Percentiles rank a stretch among this genome's conserved stretches.
Evolutionary conservation across 2,888 invertebrate genomes (phyloP).

Genomic region (Epicampocera succincta): DNA sequence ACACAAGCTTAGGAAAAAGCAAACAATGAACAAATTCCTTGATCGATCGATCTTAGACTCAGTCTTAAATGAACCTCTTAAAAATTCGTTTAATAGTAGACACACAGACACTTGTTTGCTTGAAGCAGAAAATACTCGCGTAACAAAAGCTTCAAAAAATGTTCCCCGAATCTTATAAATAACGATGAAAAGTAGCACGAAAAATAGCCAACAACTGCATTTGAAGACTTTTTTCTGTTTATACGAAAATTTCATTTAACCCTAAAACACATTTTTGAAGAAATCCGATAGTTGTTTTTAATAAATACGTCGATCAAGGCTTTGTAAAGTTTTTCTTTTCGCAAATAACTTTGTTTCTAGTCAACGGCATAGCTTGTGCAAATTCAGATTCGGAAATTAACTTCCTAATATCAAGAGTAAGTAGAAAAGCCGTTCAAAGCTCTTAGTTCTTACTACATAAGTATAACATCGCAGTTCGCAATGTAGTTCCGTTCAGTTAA

Average conservation of each 20-base stretch:
- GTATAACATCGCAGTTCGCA: too few species aligned
- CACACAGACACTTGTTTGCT: background rate
- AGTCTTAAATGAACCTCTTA: constrained; percentile 51
- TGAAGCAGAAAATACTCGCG: constrained; percentile 7
- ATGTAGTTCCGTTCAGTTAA: too few species aligned
- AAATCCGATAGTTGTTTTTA: too few species aligned
- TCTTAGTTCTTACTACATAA: too few species aligned
- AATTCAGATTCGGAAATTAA: too few species aligned
- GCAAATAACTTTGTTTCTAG: too few species aligned
- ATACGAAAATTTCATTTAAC: constrained; percentile 27
- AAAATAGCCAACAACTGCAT: constrained; percentile 1
- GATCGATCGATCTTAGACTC: constrained; percentile 4
- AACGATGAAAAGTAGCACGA: background rate
- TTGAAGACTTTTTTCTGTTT: constrained; percentile 3
- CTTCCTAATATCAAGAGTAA: too few species aligned
- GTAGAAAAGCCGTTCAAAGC: too few species aligned
- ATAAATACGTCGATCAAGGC: too few species aligned
- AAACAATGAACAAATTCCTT: background rate
- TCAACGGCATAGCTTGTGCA: too few species aligned
- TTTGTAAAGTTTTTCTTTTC: too few species aligned
- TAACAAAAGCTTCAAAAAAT: constrained; percentile 15
- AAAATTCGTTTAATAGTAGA: constrained; percentile 42
- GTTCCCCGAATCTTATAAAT: constrained; percentile 14
- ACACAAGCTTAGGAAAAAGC: background rate
- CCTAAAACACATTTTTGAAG: background rate